A percentile compares a stretch with the other conserved stretches of the same genome.
phyloP scores from a whole-genome alignment of 2,797 vertebrate species.

The Poecilia gillii region DNA sequence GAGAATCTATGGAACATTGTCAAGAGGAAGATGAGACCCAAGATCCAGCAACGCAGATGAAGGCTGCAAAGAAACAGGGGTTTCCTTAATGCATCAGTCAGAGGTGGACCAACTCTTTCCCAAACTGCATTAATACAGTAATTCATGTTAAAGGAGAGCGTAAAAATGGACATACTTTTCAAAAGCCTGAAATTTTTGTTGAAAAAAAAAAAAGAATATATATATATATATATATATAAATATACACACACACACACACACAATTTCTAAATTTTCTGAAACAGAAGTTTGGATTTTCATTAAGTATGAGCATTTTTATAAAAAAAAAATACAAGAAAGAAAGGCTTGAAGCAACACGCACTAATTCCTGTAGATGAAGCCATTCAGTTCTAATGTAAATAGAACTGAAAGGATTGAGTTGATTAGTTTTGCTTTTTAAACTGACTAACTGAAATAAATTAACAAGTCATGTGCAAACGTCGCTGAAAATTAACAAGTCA shows the following conservation, averaged over 20 bases:
- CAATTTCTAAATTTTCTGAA: too few relatives aligned
- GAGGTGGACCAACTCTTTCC: not conserved
- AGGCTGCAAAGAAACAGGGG: not conserved
- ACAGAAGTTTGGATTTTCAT: not conserved
- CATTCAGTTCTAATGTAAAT: not conserved
- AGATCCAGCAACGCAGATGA: not conserved
- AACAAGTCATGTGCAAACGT: not conserved
- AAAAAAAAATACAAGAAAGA: not conserved
- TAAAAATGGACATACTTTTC: not conserved
- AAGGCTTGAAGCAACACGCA: not conserved
- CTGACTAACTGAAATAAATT: not conserved
- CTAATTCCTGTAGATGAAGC: not conserved
- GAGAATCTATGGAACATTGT: not conserved
- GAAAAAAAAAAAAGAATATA: too few relatives aligned
- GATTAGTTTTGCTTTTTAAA: not conserved
- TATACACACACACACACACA: too few relatives aligned
- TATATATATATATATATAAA: too few relatives aligned
- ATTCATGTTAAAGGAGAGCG: not conserved
- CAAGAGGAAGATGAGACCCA: not conserved
- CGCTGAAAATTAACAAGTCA: not conserved
- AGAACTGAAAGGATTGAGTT: not conserved
- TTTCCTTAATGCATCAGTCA: not conserved
- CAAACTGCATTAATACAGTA: not conserved
- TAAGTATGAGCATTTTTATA: not conserved
- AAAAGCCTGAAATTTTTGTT: not conserved